phyloP scores from a whole-genome alignment of 2,113 vertebrate species.

The Embiotoca jacksoni region DNA sequence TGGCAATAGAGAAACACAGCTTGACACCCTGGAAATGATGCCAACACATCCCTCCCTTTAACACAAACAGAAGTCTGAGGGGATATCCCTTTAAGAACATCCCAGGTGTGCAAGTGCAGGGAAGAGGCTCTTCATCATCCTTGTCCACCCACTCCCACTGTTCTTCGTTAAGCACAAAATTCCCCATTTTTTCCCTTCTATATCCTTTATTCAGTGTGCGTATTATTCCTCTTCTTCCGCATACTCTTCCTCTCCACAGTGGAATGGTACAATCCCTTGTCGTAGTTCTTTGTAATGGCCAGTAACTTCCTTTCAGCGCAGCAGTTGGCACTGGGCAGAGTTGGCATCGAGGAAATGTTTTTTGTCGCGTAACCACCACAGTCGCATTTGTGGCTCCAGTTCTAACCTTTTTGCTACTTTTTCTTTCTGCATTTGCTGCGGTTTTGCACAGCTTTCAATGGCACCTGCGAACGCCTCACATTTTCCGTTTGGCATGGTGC shows the following conservation, averaged over 20 bases:
- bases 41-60: constrained; percentile 75
- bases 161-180: constrained; percentile 75
- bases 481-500: constrained; percentile 76
- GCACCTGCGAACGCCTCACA: constrained; percentile 33
- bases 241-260: constrained; percentile 36
- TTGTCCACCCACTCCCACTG: constrained; percentile 70
- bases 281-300: constrained; percentile 31
- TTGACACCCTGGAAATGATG: constrained; percentile 76
- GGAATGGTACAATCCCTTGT: constrained; percentile 42
- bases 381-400: constrained; percentile 29
- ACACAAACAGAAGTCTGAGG: constrained; percentile 61
- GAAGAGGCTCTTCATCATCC: constrained; percentile 77
- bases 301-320: constrained; percentile 41
- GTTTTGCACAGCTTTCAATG: constrained; percentile 45
- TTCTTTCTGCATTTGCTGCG: constrained; percentile 23
- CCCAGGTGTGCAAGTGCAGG: constrained; percentile 78
- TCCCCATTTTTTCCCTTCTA: constrained; percentile 35
- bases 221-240: constrained; percentile 48
- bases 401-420: constrained; percentile 52
- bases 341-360: constrained; percentile 60
- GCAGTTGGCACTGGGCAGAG: constrained; percentile 59
- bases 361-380: constrained; percentile 19
- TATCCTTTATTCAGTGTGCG: constrained; percentile 59
- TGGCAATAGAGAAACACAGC: constrained; percentile 74
- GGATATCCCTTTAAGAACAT: constrained; percentile 81